Base-by-base conservation (phyloP, 2,888 invertebrate genomes). In the Gymnoscelis rufifasciata region DNA sequence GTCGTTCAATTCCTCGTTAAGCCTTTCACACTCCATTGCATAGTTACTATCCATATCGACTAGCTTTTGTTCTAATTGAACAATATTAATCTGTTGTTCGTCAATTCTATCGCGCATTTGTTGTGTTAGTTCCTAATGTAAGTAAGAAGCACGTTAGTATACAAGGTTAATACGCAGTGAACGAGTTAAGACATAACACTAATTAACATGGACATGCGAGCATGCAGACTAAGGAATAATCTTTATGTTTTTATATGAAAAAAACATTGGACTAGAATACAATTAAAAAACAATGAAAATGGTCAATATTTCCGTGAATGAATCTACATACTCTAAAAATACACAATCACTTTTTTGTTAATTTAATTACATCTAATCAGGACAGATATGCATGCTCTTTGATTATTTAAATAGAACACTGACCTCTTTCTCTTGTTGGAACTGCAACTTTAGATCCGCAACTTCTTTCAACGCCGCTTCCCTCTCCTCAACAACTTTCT, bases 401-500 rank as follows among this genome's bases (percentile, higher is more conserved):
- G n/a, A n/a, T n/a, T n/a, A 33, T 12, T 15, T 19, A 6, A 11
- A 14, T 19, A 23, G 23, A 28, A 12, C 50, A 75, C 84, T 74
- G 54, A 88, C 88, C 87, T 87, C 76, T 62, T 83, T 87, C 38
- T 88, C 87, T 48, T 76, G 76, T 56, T 69, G 68, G 60, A 78
- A 69, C 40, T 74, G 71, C 49, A 74, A 71, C 27, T 66, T 78
- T 37, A 87, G 51, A 45, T 79, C 78, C 1, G 66, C 62, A 5
- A 86, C 60, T 62, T 80, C 68, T 60, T 75, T 75, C 19, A 80
- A 48, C 0, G 79, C 86, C 0, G 65, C 64, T 48, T 84, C 83
- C 56, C 73, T 84, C 55, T 87, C 82, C 58, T 81, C 74, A 1
- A 77, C 56, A 5, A 71, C 77, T 59, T 68, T 83, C 54, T 78